Evolutionary conservation across 2,888 invertebrate species (phyloP).

Genomic region (Opisthograptis luteolata): DNA sequence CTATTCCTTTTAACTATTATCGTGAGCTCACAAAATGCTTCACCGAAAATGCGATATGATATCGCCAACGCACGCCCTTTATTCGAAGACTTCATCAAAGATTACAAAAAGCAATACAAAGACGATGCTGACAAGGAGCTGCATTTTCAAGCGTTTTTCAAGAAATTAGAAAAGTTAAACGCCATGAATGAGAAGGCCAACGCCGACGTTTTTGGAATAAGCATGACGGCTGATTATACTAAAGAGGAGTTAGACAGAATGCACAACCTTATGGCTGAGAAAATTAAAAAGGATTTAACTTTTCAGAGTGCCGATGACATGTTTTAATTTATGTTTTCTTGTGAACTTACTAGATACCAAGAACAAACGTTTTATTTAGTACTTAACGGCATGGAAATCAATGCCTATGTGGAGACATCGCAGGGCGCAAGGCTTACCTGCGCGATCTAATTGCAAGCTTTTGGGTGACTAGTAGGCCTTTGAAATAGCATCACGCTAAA

Average conservation of each 20-base stretch:
- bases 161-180: constrained; percentile 17
- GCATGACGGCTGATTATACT: constrained; percentile 10
- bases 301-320: too few relatives aligned
- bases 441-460: too few relatives aligned
- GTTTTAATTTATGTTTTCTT: too few relatives aligned
- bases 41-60: constrained; percentile 30
- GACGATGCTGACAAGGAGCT: constrained; percentile 39
- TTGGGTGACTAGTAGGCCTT: too few relatives aligned
- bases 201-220: constrained; percentile 9
- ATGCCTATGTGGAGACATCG: too few relatives aligned
- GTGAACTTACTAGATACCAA: too few relatives aligned
- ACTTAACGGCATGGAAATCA: too few relatives aligned
- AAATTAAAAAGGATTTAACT: too few relatives aligned
- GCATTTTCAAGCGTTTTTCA: constrained; percentile 42
- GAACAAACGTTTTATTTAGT: too few relatives aligned
- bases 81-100: constrained; percentile 44
- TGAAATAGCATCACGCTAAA: too few relatives aligned
- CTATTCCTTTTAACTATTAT: constrained; percentile 7
- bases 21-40: constrained; percentile 4
- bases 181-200: background rate
- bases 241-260: background rate
- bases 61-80: constrained; percentile 36
- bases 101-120: constrained; percentile 42
- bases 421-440: too few relatives aligned
- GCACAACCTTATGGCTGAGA: background rate